Base-by-base conservation (phyloP, 2,888 invertebrate species). In the Chromoteleia sp. region DNA sequence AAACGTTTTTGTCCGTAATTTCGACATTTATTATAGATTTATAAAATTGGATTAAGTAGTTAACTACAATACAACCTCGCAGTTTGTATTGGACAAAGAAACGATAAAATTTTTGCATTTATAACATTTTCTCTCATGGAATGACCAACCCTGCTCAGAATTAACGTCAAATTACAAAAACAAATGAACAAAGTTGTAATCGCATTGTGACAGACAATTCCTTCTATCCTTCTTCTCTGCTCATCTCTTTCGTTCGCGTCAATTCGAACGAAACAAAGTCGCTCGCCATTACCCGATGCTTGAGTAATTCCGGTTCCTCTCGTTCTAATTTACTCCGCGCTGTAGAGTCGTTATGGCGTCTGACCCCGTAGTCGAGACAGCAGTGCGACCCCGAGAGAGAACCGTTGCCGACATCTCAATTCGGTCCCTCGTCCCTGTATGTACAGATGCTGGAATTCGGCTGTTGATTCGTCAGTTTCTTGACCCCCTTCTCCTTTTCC, bases 371-470 rank as follows among this genome's bases (percentile, higher is more conserved):
- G 79, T 68, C 79, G 63, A 56, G 82, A 80, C 82, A 78, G 75
- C 61, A 67, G 63, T 48, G 68, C 71, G 67, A 74, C 78, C 78
- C 59, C 75, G 68, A 73, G 68, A 67, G 58, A 78, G 78, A 78
- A 73, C 67, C 68, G 75, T 76, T 81, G 48, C 75, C 73, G 58
- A 83, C 81, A 79, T 71, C 83, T 83, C 83, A 83, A 83, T 83
- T 83, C 68, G 73, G 63, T 74, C 79, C 63, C 76, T 68, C 80
- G 36, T 56, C 19, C 19, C 29, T 10, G 29, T 45, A 50, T 39
- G 25, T 59, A 52, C 63, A 67, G 58, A 68, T 76, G 79, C 68
- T 73, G 30, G 39, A 36, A 80, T 83, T 80, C 73, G 59, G 25
- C 65, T 59, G 77, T 71, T 76, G 82, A 79, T 82, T 82, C 82